phyloP scores from a whole-genome alignment of 92 coral and sea anemone genomes.

The Porites divaricata region DNA sequence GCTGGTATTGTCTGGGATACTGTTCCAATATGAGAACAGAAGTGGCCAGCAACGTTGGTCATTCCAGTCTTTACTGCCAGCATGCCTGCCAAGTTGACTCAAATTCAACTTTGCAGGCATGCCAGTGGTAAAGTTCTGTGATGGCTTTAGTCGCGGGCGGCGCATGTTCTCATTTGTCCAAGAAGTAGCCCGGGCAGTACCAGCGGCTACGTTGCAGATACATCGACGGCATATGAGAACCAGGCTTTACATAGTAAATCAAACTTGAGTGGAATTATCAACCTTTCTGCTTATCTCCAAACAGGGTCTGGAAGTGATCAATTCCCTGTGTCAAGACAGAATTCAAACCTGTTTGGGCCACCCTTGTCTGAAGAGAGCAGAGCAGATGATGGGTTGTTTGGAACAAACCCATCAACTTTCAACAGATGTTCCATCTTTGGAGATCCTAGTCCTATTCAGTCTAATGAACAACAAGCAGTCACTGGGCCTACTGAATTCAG shows the following conservation, averaged over 20 bases:
- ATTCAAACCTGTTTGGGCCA: conserved; percentile 38
- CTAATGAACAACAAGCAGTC: conserved; percentile 31
- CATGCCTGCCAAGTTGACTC: too few species aligned
- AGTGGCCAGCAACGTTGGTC: too few species aligned
- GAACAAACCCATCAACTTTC: conserved; percentile 35
- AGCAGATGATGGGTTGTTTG: conserved; percentile 22
- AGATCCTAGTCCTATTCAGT: conserved; percentile 35
- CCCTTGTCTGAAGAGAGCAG: conserved; percentile 4
- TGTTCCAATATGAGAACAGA: too few species aligned
- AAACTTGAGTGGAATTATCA: background rate
- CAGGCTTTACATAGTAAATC: background rate
- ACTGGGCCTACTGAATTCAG: conserved; percentile 54
- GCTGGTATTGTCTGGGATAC: too few species aligned
- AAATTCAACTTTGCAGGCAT: too few species aligned
- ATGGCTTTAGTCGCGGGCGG: too few species aligned
- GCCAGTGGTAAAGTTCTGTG: too few species aligned
- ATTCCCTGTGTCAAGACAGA: conserved; percentile 7
- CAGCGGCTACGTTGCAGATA: too few species aligned
- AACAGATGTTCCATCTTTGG: conserved; percentile 74
- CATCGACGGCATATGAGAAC: background rate
- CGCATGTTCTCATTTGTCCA: too few species aligned
- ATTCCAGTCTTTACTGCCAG: too few species aligned
- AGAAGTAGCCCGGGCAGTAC: too few species aligned
- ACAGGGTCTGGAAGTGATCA: conserved; percentile 26
- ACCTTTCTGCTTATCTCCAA: background rate